Conservation (phyloP, 2,888 invertebrate species). For the Pteria penguin region DNA sequence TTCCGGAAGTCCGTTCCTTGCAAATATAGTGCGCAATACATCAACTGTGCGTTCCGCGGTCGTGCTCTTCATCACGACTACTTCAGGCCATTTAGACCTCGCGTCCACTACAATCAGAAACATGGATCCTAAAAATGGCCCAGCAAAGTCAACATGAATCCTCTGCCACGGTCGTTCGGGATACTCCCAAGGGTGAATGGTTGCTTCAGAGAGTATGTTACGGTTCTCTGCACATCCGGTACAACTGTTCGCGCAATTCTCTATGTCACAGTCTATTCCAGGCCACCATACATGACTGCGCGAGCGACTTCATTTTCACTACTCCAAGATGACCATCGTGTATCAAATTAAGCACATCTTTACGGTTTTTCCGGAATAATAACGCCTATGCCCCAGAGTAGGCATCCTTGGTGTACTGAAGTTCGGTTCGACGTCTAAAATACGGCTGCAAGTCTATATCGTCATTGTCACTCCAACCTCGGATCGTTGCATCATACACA, state of each 20-base stretch:
- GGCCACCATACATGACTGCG: constrained; percentile 19
- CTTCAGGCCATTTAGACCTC: constrained; percentile 78
- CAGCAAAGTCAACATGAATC: constrained; percentile 80
- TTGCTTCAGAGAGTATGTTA: constrained; percentile 51
- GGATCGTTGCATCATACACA: constrained; percentile 17
- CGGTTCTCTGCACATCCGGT: constrained; percentile 13
- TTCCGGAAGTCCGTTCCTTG: constrained; percentile 43
- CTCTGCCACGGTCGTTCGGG: constrained; percentile 74
- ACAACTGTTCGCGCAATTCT: neutral
- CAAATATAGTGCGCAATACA: constrained; percentile 39
- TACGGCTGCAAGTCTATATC: neutral
- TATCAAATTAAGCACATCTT: too few species aligned
- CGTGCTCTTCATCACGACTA: neutral
- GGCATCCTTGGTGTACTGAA: too few species aligned
- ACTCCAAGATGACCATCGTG: constrained; percentile 15
- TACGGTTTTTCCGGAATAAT: too few species aligned
- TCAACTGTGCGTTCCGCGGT: constrained; percentile 24
- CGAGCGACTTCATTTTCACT: constrained; percentile 21
- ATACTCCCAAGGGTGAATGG: constrained; percentile 65
- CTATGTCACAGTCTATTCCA: constrained; percentile 9
- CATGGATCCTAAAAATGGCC: constrained; percentile 67
- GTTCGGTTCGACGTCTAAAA: neutral
- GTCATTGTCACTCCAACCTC: constrained; percentile 21
- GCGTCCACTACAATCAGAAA: constrained; percentile 78
- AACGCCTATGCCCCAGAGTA: too few species aligned